phyloP scores from a whole-genome alignment of 2,888 invertebrate genomes.

The Hypolimnas misippus region DNA sequence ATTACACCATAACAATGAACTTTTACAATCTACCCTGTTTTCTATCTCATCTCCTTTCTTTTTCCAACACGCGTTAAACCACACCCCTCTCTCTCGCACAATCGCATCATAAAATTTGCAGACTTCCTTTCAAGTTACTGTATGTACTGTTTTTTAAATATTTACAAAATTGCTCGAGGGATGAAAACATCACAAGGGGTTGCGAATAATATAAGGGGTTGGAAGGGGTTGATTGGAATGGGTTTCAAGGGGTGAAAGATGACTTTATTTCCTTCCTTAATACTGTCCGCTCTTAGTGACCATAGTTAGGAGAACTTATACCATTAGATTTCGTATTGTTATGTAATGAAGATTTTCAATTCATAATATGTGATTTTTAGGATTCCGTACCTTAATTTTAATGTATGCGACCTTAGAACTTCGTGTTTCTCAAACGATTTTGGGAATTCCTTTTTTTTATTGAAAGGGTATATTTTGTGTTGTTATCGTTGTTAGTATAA shows the following conservation, averaged over 20 bases:
- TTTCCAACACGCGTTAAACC: conserved; percentile 5
- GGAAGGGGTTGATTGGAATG: conserved; percentile 19
- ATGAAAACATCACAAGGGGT: conserved; percentile 21
- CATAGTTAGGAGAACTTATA: not conserved
- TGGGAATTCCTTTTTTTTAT: no score
- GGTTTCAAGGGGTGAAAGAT: conserved; percentile 2
- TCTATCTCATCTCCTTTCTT: conserved; percentile 24
- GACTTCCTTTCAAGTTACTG: conserved; percentile 31
- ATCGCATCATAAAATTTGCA: conserved; percentile 42
- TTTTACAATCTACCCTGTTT: conserved; percentile 39
- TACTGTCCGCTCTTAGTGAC: not conserved
- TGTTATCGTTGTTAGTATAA: no score
- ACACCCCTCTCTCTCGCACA: conserved; percentile 28
- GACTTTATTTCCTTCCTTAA: not conserved
- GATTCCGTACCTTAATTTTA: no score
- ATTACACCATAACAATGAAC: conserved; percentile 47
- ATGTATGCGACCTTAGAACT: no score
- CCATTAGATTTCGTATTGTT: no score
- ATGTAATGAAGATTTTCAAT: no score
- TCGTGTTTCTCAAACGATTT: no score
- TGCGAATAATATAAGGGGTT: conserved; percentile 18
- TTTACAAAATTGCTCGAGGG: conserved; percentile 40
- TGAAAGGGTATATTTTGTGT: no score
- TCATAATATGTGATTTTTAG: no score
- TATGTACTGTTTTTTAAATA: conserved; percentile 46